Conservation (phyloP, 2,797 vertebrate species). For the Anguilla megastoma region DNA sequence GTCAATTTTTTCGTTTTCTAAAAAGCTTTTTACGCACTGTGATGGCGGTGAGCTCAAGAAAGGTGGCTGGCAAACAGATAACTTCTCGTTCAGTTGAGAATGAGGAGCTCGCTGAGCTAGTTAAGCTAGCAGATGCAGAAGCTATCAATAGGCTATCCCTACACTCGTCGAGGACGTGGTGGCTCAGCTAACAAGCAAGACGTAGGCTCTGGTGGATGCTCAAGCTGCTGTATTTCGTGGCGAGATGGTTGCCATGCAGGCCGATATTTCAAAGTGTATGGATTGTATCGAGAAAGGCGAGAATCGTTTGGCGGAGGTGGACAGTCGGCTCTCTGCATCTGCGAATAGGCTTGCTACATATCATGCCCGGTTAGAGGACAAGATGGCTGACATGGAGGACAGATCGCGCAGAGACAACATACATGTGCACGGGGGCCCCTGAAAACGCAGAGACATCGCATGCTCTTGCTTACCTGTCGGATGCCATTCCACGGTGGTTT, state of each 20-base stretch:
- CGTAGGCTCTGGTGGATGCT: not conserved
- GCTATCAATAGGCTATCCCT: constrained; percentile 11
- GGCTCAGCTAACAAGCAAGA: constrained; percentile 2
- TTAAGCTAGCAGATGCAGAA: constrained; percentile 17
- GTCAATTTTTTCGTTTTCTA: constrained; percentile 10
- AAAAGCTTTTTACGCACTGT: constrained; percentile 12
- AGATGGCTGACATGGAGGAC: constrained; percentile 15
- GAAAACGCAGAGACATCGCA: not conserved
- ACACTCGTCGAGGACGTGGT: constrained; percentile 11
- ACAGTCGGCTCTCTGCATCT: not conserved
- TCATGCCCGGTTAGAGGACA: not conserved
- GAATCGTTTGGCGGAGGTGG: not conserved
- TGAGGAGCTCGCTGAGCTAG: constrained; percentile 23
- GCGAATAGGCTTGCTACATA: not conserved
- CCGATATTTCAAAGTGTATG: not conserved
- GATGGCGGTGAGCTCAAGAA: constrained; percentile 6
- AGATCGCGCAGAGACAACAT: not conserved
- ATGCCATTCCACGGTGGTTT: not conserved
- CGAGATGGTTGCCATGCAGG: not conserved
- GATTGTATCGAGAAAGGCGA: not conserved
- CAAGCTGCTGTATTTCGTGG: not conserved
- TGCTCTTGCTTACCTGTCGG: not conserved
- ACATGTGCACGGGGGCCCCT: not conserved
- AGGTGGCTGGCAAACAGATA: constrained; percentile 1
- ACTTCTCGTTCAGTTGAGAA: constrained; percentile 16